Conservation (phyloP, 2,797 vertebrate genomes). For the Gastrophryne carolinensis region DNA sequence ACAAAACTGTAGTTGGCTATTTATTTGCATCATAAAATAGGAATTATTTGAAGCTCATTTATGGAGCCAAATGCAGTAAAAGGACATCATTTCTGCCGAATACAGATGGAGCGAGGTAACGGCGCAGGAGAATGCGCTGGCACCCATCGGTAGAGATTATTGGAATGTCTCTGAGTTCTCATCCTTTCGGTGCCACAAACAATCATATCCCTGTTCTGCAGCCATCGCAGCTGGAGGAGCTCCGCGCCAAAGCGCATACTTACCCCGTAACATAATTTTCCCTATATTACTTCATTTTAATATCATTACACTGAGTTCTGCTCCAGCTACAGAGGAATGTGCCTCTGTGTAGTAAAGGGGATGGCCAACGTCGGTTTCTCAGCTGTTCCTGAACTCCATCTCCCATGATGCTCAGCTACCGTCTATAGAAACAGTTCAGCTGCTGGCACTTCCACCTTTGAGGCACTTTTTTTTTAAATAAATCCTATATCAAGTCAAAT, state of each 20-base stretch:
- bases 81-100: neutral
- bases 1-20: too few species aligned
- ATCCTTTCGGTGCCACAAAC: constrained; percentile 22
- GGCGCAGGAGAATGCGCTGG: neutral
- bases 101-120: neutral
- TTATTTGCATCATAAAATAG: neutral
- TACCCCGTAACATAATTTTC: constrained; percentile 31
- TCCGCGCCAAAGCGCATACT: constrained; percentile 32
- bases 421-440: neutral
- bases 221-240: constrained; percentile 20
- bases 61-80: neutral
- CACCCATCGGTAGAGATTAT: neutral
- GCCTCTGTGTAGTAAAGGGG: neutral
- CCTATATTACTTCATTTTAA: neutral
- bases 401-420: neutral
- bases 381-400: neutral
- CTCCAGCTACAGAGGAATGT: constrained; percentile 2
- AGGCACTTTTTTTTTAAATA: too few species aligned
- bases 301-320: neutral
- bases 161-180: constrained; percentile 1
- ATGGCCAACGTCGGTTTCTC: neutral
- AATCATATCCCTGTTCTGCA: constrained; percentile 13
- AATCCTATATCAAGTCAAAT: too few species aligned
- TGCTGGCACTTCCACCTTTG: too few species aligned
- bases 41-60: neutral